Percentiles rank a stretch among this genome's conserved stretches.
Conservation (phyloP, 2,113 vertebrate genomes). For the Notarius lentiginosus region DNA sequence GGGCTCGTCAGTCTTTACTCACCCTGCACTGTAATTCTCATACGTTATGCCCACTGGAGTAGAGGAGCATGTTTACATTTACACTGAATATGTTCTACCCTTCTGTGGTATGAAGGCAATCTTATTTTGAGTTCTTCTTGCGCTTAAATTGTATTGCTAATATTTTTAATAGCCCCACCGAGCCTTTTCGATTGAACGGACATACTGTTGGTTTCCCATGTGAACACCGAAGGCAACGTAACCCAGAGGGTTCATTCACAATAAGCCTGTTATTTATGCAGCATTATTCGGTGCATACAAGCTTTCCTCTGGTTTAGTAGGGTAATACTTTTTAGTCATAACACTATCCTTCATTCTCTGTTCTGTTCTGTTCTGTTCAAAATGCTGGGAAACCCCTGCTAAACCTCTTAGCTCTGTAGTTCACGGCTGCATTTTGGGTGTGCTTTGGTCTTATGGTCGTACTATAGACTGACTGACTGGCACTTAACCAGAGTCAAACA, state of each 20-base stretch:
- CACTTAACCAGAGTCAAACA: constrained; percentile 60
- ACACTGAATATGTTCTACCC: not conserved
- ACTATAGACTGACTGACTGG: constrained; percentile 1
- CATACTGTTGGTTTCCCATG: not conserved
- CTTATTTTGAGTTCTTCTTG: not conserved
- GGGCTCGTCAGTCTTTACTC: constrained; percentile 37
- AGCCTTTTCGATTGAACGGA: not conserved
- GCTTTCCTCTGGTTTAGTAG: constrained; percentile 39
- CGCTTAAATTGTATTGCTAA: not conserved
- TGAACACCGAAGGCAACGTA: constrained; percentile 1
- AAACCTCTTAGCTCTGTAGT: constrained; percentile 47
- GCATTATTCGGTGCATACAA: constrained; percentile 35
- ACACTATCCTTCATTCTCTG: not conserved
- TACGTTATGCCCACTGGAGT: not conserved
- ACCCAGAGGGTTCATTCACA: constrained; percentile 6
- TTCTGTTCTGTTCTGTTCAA: not conserved
- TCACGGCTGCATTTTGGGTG: constrained; percentile 46
- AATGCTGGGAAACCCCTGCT: constrained; percentile 41
- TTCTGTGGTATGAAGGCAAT: not conserved
- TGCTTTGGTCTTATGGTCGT: constrained; percentile 34
- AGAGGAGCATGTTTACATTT: not conserved
- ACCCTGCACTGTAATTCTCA: not conserved
- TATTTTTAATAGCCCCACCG: constrained; percentile 12
- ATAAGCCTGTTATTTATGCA: constrained; percentile 8
- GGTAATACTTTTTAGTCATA: constrained; percentile 33